Evolutionary conservation across 2,113 vertebrate species (phyloP).

Genomic region (Sardina pilchardus): DNA sequence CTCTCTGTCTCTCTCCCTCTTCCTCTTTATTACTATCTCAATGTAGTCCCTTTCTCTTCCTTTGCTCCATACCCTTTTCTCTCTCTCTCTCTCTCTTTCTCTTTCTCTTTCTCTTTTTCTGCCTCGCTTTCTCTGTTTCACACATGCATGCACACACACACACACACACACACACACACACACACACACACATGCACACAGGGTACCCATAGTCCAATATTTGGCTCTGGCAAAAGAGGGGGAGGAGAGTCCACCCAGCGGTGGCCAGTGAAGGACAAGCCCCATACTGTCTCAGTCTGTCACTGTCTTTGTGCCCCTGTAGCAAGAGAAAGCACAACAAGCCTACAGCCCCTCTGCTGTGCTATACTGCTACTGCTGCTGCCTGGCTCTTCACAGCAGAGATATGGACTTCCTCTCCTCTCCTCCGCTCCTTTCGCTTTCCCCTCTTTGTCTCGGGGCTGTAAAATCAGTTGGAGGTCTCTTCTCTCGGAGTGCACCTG

Average conservation of each 20-base stretch:
- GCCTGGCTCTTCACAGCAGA: neutral
- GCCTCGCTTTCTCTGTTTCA: neutral
- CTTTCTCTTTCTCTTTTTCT: neutral
- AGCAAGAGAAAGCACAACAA: neutral
- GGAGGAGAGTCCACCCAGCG: neutral
- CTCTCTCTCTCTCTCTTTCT: neutral
- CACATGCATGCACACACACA: neutral
- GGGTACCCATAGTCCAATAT: neutral
- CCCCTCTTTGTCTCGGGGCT: neutral
- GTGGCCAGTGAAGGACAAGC: neutral
- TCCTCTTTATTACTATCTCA: neutral
- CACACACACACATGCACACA: neutral
- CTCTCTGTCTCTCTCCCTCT: neutral
- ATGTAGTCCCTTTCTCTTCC: neutral
- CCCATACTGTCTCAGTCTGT: conserved; percentile 14
- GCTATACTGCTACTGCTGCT: neutral
- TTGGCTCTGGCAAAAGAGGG: neutral
- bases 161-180: neutral
- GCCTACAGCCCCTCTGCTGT: too few species aligned
- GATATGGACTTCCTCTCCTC: neutral
- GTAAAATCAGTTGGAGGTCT: neutral
- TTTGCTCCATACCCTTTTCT: neutral
- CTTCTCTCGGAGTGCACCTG: neutral
- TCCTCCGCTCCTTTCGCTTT: neutral
- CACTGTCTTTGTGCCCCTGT: conserved; percentile 6